Conservation (phyloP, 2,113 vertebrate genomes). For the Numenius arquata region DNA sequence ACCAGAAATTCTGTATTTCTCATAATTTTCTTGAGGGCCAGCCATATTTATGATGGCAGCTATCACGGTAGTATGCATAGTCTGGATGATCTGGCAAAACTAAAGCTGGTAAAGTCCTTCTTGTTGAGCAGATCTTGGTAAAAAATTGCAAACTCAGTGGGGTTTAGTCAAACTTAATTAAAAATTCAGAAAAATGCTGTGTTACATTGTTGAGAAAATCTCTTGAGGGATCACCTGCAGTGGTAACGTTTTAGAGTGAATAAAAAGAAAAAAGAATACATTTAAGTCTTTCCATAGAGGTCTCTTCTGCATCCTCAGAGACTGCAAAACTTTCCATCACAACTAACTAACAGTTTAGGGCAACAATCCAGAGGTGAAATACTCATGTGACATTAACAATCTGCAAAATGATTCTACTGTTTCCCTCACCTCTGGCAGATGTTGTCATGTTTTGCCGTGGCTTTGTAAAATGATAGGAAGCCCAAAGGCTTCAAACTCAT, state of each 20-base stretch:
- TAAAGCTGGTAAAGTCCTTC: not conserved
- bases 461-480: not conserved
- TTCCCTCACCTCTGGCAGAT: not conserved
- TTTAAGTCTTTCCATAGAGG: not conserved
- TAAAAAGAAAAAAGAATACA: not conserved
- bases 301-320: not conserved
- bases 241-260: not conserved
- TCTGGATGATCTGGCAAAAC: not conserved
- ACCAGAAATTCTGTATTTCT: not conserved
- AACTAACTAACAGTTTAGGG: not conserved
- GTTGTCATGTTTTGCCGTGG: not conserved
- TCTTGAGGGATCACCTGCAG: not conserved
- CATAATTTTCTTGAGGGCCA: not conserved
- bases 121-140: not conserved
- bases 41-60: not conserved
- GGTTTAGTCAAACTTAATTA: not conserved
- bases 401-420: not conserved
- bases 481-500: not conserved
- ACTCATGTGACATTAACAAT: not conserved
- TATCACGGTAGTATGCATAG: not conserved
- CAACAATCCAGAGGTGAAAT: not conserved
- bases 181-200: not conserved
- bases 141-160: not conserved
- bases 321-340: not conserved
- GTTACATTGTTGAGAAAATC: not conserved